phyloP scores from a whole-genome alignment of 2,113 vertebrate genomes.

The Baryphthengus martii region DNA sequence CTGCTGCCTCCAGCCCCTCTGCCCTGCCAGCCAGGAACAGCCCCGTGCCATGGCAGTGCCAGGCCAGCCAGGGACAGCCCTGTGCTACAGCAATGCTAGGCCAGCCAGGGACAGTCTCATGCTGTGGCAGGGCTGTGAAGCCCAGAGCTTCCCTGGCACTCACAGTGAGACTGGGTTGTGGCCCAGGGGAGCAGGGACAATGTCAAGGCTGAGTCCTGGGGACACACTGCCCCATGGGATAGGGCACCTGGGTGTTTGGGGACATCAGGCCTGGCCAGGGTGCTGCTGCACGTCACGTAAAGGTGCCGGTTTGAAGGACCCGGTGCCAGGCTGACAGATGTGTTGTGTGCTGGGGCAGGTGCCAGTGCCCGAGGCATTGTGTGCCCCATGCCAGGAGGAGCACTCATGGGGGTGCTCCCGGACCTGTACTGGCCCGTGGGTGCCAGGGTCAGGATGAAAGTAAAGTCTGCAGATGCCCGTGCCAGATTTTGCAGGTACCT shows the following conservation, averaged over 20 bases:
- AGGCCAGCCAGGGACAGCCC: not conserved
- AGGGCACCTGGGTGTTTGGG: accelerated
- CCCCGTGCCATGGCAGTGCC: not conserved
- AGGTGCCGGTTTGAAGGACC: too few species aligned
- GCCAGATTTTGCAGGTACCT: not conserved
- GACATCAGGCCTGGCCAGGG: not conserved
- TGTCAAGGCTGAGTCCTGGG: not conserved
- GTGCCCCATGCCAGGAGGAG: not conserved
- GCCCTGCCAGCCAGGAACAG: not conserved
- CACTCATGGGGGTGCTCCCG: accelerated
- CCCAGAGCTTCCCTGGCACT: not conserved
- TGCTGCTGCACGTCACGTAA: accelerated
- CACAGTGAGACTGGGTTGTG: accelerated
- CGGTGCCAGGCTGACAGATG: accelerated
- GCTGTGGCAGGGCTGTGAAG: not conserved
- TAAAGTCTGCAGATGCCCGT: accelerated
- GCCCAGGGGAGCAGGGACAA: accelerated
- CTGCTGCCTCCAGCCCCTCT: not conserved
- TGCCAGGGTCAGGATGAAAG: too few species aligned
- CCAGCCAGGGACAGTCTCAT: not conserved
- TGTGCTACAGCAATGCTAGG: not conserved
- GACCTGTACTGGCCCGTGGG: not conserved
- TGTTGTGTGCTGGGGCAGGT: not conserved
- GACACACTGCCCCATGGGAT: accelerated
- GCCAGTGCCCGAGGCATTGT: accelerated